Evolutionary conservation across 1,140 invertebrate species (phyloP), one percentile per base, ranked within the genome.

Genomic region (Nebria ingens): DNA sequence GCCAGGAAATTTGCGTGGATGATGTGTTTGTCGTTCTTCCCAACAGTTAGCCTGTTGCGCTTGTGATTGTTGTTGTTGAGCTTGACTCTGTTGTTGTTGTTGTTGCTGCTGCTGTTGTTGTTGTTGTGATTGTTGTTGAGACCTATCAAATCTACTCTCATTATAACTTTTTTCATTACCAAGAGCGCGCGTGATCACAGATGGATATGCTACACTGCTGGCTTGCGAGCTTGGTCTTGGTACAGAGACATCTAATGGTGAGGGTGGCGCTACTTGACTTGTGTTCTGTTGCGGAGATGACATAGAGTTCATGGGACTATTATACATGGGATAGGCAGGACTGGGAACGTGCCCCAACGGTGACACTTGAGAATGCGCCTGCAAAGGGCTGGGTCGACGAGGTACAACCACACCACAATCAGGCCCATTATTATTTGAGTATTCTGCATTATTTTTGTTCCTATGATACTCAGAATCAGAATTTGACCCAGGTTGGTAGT

Each of bases 271-370:
- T 34, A 67, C 71, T 68, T 77, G 81, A 65, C 57, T 73, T 57
- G 64, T 73, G 71, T 71, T 82, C 58, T 81, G 82, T 11, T 84
- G 84, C 13, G 83, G 85, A 45, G 83, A 83, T 49, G 70, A 70
- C 63, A 82, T 77, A 1, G 81, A 81, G 59, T 83, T 81, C 80
- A 87, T 82, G 6, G 85, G 84, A 71, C 83, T 86, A 66, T 86
- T 84, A 67, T 87, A 87, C 78, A 85, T 77, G 9, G 85, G 84
- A 73, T 87, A 87, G 17, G 82, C 84, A 19, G 85, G 84, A 72
- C 82, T 85, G 55, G 81, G 82, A 1, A 83, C 82, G 66, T 85
- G 83, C 38, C 81, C 80, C 19, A 84, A 62, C 2, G 76, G 76
- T 56, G 79, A 82, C 19, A 79, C 77, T 62, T 84, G 82, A 1